Base-by-base conservation (phyloP, 1,140 invertebrate genomes). In the Zaprionus lachaisei region DNA sequence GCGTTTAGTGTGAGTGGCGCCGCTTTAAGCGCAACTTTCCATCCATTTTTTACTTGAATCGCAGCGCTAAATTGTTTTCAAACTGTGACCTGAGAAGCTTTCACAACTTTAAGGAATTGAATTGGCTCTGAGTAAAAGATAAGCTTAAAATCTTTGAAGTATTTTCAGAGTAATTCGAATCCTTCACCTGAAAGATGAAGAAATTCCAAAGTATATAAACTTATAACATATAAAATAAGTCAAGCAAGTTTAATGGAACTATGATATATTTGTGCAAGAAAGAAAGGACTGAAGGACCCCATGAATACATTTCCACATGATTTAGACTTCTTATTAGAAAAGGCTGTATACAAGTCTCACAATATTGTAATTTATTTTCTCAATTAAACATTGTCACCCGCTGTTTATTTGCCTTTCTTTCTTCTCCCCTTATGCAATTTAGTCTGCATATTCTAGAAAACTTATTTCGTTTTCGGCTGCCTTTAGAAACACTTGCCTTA, bases 1-100 rank as follows among this genome's bases (percentile, higher is more conserved):
- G 58, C 14, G 17, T 72, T 64, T 67, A 61, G 58, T n/a, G 47
- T 15, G 17, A 51, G 47, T 22, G 47, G 2, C n/a, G 2, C 28
- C 47, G 44, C 56, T 74, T 75, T 56, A 70, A 72, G 47, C 44
- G 49, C 28, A 51, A 75, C 22, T 47, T 74, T 34, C 65, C 55
- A 31, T 15, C 61, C 37, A 55, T 61, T 41, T 73, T 73, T 73
- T 49, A 66, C 24, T 20, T 69, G 51, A 6, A 55, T 26, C 54
- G 37, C 28, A 38, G 57, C 57, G 17, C 37, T n/a, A 73, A 62
- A 68, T 41, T 41, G 49, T 26, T 54, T 69, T 26, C 14, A 61
- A 20, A 38, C 15, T 57, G 51, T 54, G 5, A 37, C 5, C 41
- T 17, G n/a, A 47, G 41, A 47, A 47, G 41, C 41, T 20, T 47